Base-by-base conservation (phyloP, 2,113 vertebrate genomes). In the Perca flavescens region DNA sequence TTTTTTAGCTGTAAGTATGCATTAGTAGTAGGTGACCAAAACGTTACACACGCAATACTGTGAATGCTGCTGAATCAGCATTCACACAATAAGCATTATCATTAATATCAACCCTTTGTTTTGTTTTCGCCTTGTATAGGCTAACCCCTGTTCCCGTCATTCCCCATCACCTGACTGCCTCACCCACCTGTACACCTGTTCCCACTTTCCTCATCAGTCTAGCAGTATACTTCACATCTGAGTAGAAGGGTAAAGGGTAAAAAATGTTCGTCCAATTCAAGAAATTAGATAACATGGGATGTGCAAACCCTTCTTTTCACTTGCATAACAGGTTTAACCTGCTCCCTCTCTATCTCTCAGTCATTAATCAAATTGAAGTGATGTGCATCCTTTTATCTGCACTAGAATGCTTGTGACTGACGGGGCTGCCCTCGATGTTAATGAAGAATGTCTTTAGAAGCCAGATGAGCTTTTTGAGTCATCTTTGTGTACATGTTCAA, bases 221-320 rank as follows among this genome's bases (percentile, higher is more conserved):
- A 49, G 43, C 43, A 65, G 40, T 17, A 15, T 47, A 63, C 36
- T 63, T 63, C 5, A 43, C 46, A 49, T 28, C 3, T 17, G 2
- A 7, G 6, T 63, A 1, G 11, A 34, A 6, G 17, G 17, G 6
- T 36, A 63, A 64, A 65, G 16, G 40, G 17, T 31, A n/a, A 53
- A 36, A 50, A 3, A 65, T 74, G 31, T 50, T 56, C 28, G 65
- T 50, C 25, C 46, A 71, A 57, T 12, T 67, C 17, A 50, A 43
- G 19, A 36, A 65, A 70, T 60, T 3, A 65, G 52, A 53, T 36
- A 3, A 54, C 46, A 49, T 56, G 36, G 60, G 40, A 21, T 50
- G n/a, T 22, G 6, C 49, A 67, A 73, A 62, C 56, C 1, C 11
- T 36, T 13, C 17, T 56, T 78, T 72, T 67, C 57, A 78, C 34